These are phyloP conservation scores for Pantelozetes paolii DNA, from an alignment of 2,888 invertebrate species.

Conservation along the genomic window DNA sequence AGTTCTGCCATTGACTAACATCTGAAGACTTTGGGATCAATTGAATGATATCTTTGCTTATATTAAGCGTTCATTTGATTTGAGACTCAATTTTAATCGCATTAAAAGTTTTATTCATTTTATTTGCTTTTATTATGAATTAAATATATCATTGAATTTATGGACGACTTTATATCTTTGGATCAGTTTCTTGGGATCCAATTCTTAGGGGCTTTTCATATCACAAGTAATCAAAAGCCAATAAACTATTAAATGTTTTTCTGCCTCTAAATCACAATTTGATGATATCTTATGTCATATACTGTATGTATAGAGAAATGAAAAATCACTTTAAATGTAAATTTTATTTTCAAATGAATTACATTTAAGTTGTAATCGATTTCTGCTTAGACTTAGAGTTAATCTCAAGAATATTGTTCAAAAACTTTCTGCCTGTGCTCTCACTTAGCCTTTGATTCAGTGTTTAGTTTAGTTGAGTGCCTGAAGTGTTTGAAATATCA, in stretches of 20 bases:
- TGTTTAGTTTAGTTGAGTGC: conserved; percentile 26
- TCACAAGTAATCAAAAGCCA: neutral
- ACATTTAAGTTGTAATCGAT: conserved; percentile 8
- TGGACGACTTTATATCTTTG: too few species aligned
- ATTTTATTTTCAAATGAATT: conserved; percentile 25
- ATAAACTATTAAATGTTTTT: neutral
- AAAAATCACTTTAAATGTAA: conserved; percentile 35
- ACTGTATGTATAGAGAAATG: conserved; percentile 5
- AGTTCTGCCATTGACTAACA: neutral
- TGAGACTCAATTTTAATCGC: neutral
- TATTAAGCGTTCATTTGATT: too few species aligned
- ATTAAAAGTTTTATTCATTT: neutral
- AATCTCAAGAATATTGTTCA: conserved; percentile 1
- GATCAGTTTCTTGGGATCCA: too few species aligned
- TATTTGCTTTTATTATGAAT: neutral
- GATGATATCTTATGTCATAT: conserved; percentile 16
- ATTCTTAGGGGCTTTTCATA: too few species aligned
- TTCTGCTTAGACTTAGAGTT: neutral
- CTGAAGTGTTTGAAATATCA: conserved; percentile 20
- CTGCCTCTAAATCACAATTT: conserved; percentile 8
- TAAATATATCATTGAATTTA: neutral
- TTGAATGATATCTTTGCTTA: too few species aligned
- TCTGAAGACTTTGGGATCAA: neutral
- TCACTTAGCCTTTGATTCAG: neutral
- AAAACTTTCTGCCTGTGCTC: neutral